These are phyloP conservation scores for Caenorhabditis angaria DNA, from an alignment of 2,888 invertebrate genomes.

Conservation along the genomic window DNA sequence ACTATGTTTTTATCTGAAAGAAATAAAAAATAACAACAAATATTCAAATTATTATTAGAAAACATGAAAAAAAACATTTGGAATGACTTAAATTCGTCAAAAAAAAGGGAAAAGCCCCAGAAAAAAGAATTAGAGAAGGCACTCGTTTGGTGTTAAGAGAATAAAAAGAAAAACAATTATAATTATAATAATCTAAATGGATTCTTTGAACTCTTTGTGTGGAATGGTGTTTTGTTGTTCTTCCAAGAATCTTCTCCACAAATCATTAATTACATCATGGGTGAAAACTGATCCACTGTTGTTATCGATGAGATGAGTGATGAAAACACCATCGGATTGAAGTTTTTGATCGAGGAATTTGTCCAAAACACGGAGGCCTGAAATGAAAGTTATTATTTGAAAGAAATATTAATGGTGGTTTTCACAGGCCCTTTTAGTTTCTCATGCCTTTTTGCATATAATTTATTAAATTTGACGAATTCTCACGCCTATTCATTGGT, in stretches of 20 bases:
- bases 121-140: constrained; percentile 9
- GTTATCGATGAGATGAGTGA: constrained; percentile 65
- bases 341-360: constrained; percentile 62
- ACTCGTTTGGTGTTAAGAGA: constrained; percentile 3
- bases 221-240: constrained; percentile 36
- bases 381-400: constrained; percentile 12
- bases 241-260: constrained; percentile 66
- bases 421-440: too few species aligned
- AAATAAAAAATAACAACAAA: constrained; percentile 10
- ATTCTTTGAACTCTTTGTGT: constrained; percentile 39
- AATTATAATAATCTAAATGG: constrained; percentile 1
- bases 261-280: constrained; percentile 64
- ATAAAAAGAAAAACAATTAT: background rate
- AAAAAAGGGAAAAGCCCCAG: background rate
- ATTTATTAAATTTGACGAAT: constrained; percentile 6
- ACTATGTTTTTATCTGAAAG: background rate
- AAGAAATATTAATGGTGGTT: too few species aligned
- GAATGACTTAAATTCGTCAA: constrained; percentile 6
- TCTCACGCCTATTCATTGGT: background rate
- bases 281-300: constrained; percentile 71
- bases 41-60: constrained; percentile 29
- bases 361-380: constrained; percentile 51
- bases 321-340: constrained; percentile 67
- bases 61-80: background rate
- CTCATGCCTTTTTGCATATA: background rate